phyloP scores from a whole-genome alignment of 2,797 vertebrate species.

The Odontamblyopus rebecca region DNA sequence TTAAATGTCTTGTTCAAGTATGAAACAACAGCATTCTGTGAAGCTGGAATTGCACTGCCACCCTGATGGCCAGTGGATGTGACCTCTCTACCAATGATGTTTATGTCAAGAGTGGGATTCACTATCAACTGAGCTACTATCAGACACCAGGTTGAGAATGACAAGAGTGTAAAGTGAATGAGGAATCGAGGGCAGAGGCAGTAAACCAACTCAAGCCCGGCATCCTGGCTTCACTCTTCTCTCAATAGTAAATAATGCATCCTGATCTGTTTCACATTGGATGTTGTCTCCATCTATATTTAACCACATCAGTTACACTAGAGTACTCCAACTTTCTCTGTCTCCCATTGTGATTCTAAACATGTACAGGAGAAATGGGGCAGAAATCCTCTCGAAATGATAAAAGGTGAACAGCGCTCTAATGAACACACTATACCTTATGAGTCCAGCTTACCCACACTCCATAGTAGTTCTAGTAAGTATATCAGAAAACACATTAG shows the following conservation, averaged over 20 bases:
- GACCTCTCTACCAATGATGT: too few species aligned
- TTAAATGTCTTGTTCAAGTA: too few species aligned
- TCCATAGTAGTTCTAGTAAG: not conserved
- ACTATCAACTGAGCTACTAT: too few species aligned
- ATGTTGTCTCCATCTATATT: conserved; percentile 68
- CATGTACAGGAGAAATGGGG: not conserved
- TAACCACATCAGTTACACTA: conserved; percentile 57
- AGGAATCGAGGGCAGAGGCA: conserved; percentile 22
- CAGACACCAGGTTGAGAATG: not conserved
- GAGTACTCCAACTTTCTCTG: conserved; percentile 21
- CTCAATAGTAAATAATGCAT: conserved; percentile 64
- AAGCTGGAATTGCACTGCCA: too few species aligned
- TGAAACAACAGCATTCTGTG: too few species aligned
- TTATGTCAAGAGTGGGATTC: too few species aligned
- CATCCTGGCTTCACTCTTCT: conserved; percentile 41
- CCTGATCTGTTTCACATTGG: conserved; percentile 38
- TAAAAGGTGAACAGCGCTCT: conserved; percentile 43
- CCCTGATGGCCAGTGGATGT: too few species aligned
- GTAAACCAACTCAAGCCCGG: conserved; percentile 45
- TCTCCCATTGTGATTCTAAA: conserved; percentile 5
- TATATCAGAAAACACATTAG: not conserved
- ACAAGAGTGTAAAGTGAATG: not conserved
- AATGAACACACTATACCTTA: conserved; percentile 33
- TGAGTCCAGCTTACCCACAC: not conserved
- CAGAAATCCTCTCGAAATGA: conserved; percentile 25